Evolutionary conservation across 2,888 invertebrate genomes (phyloP), one percentile per base, ranked within the genome.

Genomic region (Anorthoa munda): DNA sequence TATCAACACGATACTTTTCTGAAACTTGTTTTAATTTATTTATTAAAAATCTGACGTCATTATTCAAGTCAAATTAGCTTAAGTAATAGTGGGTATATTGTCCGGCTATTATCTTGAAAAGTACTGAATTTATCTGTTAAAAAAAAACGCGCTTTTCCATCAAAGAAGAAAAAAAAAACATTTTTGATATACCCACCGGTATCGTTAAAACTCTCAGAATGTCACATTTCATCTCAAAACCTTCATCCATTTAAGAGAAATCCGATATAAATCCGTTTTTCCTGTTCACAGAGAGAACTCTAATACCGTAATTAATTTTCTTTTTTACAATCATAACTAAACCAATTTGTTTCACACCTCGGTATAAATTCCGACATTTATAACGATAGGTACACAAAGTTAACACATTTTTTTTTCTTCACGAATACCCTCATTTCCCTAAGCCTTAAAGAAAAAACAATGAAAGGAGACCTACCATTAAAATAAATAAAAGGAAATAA

Each of bases 401-500:
- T 90, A 92, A 93, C 93, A 92, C 91, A 91, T 93, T 92, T 92
- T 92, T 92, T 93, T 92, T 92, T 90, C 87, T 88, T 88, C 84
- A 86, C 80, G 87, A 90, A 91, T 89, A 83, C 90, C 90, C 92
- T 92, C 92, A 92, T 93, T 93, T 92, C 91, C 91, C 89, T 91
- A 91, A 93, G 91, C 91, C 91, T 90, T 88, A 92, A 91, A 92
- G 92, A 93, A 93, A 94, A 94, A 95, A 93, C 94, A 94, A 95
- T 93, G 92, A 92, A 95, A 93, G 90, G 94, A 92, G 93, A 93
- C 95, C 94, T 93, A 92, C 95, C 95, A 95, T 96, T 96, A 95
- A 96, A 96, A 96, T 94, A 96, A 96, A 96, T 96, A 96, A 95
- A 95, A 94, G 94, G 95, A 95, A 95, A 96, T 95, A 95, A 95